phyloP scores from a whole-genome alignment of 1,140 invertebrate genomes.

The Stenopsyche tienmushanensis region DNA sequence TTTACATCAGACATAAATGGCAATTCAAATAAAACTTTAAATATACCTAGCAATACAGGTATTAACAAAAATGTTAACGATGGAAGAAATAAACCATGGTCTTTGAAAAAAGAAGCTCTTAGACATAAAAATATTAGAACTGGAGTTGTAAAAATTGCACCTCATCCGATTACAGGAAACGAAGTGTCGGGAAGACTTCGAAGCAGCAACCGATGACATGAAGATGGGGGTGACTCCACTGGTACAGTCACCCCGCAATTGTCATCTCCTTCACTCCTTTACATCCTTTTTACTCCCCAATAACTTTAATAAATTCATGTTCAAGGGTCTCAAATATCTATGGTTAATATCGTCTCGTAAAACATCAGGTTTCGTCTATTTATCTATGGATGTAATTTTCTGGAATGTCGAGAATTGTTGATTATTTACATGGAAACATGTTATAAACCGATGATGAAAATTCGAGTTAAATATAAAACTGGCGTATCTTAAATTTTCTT shows the following conservation, averaged over 20 bases:
- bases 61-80: constrained; percentile 44
- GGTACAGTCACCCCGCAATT: constrained; percentile 24
- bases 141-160: constrained; percentile 42
- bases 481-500: no score
- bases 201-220: constrained; percentile 40
- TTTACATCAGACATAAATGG: constrained; percentile 32
- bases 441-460: no score
- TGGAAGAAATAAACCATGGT: constrained; percentile 15
- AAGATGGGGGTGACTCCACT: constrained; percentile 24
- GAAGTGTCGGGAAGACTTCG: constrained; percentile 35
- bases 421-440: no score
- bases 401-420: no score
- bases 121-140: constrained; percentile 10
- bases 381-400: no score
- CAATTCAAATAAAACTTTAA: constrained; percentile 45
- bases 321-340: no score
- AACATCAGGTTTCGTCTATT: no score
- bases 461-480: no score
- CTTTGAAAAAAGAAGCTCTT: constrained; percentile 2
- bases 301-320: not conserved
- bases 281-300: constrained; percentile 34
- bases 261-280: constrained; percentile 27
- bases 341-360: no score
- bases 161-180: constrained; percentile 28
- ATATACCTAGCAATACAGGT: constrained; percentile 44